Base-by-base conservation (phyloP, 2,888 invertebrate species). In the Tineola bisselliella region DNA sequence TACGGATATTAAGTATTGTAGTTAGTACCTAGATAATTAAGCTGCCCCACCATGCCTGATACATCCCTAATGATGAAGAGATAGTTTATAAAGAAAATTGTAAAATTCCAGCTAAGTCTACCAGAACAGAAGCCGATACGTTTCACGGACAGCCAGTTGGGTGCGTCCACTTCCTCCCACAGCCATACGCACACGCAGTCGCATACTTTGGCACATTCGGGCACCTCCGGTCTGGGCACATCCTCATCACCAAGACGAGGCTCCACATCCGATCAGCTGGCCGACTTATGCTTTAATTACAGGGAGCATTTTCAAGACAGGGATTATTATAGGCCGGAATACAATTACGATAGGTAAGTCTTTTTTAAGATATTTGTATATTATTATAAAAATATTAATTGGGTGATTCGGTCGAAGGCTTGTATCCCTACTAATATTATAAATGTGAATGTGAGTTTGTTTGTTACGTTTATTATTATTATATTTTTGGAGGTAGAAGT, bases 241-340 rank as follows among this genome's bases (percentile, higher is more conserved):
- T 77, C 62, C 89, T 88, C 8, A 89, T 91, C 60, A 89, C 91
- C 8, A 91, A 1, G 92, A 93, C 6, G 93, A 93, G 0, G 79
- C 93, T 25, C 94, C 59, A 94, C 94, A 66, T 91, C 92, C 0
- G 81, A 83, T 65, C 93, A 93, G 66, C 89, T 92, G 57, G 92
- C 92, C n/a, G 91, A 91, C 67, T 71, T 89, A 0, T 89, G 88
- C 69, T 83, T 88, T 64, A 87, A 88, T 69, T 88, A 88, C 68
- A 70, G 88, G 31, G 87, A 88, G 57, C 83, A 87, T 71, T 86
- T 87, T 67, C 81, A 18, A 25, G 54, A 18, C 12, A 18, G 19
- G 17, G 54, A 54, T 54, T 81, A 74, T 61, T 84, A 72, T 66
- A 65, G 83, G 44, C 68, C 71, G 1, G 84, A 84, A 25, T 54